Evolutionary conservation across 2,888 invertebrate genomes (phyloP).

Genomic region (Lasioglossum oenotherae): DNA sequence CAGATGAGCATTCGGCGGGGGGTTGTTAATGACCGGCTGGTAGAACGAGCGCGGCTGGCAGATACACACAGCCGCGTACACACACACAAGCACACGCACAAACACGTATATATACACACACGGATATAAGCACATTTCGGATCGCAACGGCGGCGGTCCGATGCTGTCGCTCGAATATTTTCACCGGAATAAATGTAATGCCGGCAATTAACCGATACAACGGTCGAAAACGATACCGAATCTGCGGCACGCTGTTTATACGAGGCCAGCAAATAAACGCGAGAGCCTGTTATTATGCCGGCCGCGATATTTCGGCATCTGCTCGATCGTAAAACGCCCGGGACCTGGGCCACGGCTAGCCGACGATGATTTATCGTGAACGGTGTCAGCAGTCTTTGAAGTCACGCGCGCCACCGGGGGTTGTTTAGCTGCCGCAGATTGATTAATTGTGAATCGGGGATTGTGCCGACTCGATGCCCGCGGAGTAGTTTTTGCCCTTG

Average conservation of each 20-base stretch:
- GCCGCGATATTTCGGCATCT: conserved; percentile 47
- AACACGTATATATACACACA: neutral
- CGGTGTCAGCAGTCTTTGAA: conserved; percentile 49
- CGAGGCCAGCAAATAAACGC: conserved; percentile 52
- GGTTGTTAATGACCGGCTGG: conserved; percentile 40
- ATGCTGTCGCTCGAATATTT: conserved; percentile 38
- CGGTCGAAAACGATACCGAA: conserved; percentile 45
- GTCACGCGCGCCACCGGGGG: conserved; percentile 24
- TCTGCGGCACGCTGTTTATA: conserved; percentile 50
- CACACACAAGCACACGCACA: neutral
- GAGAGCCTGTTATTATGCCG: conserved; percentile 47
- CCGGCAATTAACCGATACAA: conserved; percentile 45
- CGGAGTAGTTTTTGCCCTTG: conserved; percentile 16
- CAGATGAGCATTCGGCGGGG: conserved; percentile 41
- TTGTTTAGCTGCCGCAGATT: conserved; percentile 53
- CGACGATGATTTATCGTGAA: conserved; percentile 45
- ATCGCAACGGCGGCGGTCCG: conserved; percentile 4
- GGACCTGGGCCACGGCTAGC: neutral
- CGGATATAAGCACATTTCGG: neutral
- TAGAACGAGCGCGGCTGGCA: conserved; percentile 3
- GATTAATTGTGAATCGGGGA: conserved; percentile 47
- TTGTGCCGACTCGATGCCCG: neutral
- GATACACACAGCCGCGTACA: neutral
- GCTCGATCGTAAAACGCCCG: conserved; percentile 26
- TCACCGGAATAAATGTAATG: conserved; percentile 53